phyloP scores from a whole-genome alignment of 2,113 vertebrate species.

The Limnothrissa miodon region DNA sequence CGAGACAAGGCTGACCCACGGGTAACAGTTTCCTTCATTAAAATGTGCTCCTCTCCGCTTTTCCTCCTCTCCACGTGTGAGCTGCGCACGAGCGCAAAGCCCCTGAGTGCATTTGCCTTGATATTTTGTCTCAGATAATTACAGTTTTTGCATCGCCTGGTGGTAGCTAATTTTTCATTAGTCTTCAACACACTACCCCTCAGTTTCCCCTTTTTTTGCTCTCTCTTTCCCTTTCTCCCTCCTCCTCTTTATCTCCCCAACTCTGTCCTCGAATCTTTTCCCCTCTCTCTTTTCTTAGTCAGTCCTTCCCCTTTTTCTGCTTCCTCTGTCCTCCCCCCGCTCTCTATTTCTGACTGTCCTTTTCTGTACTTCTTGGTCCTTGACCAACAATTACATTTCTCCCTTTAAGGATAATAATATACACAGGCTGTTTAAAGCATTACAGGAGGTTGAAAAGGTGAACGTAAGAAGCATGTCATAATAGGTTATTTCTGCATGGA shows the following conservation, averaged over 20 bases:
- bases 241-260: not conserved
- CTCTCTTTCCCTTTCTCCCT: not conserved
- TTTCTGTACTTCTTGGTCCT: not conserved
- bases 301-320: not conserved
- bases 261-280: too few species aligned
- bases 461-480: slow-evolving; percentile 12
- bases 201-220: not conserved
- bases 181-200: not conserved
- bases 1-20: not conserved
- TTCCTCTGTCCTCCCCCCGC: not conserved
- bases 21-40: not conserved
- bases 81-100: not conserved
- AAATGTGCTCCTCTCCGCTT: not conserved
- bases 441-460: not conserved
- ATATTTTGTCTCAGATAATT: slow-evolving; percentile 16
- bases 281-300: not conserved
- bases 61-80: not conserved
- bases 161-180: slow-evolving; percentile 11
- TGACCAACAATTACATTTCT: not conserved
- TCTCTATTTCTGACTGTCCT: not conserved
- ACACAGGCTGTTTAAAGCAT: not conserved
- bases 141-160: not conserved
- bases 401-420: not conserved
- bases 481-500: slow-evolving; percentile 18
- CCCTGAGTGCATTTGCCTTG: slow-evolving; percentile 9